Evolutionary conservation across 1,140 invertebrate species (phyloP), one percentile per base, ranked within the genome.

Genomic region (Papilio helenus): DNA sequence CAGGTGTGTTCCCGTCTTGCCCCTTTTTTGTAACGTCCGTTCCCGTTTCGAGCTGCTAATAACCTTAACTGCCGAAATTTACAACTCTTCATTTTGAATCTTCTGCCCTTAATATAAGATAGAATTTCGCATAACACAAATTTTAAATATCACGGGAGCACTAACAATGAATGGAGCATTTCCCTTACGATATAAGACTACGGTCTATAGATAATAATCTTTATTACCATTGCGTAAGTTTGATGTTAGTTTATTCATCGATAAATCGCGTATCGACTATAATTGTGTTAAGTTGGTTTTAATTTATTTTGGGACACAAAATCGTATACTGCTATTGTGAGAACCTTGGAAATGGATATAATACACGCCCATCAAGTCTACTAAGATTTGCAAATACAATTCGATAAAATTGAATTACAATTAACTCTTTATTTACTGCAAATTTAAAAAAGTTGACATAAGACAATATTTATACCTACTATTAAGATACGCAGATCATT

Each of bases 1-100:
- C 93, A 94, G 92, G 92, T 93, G 92, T 90, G 92, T 93, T 93
- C 92, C 91, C 89, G 91, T 90, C 91, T 91, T 92, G 91, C 90
- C 93, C 92, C 90, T 92, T 94, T 94, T 94, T 93, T 86, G 55
- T 61, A 93, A 94, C 93, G 93, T 94, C 93, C 92, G 90, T 93
- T 93, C 88, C 87, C 84, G 79, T 79, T 79, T 61, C 76, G 34
- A 73, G 29, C 72, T 79, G 76, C 49, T 82, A 84, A 91, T 88
- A 78, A 84, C 46, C 85, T 20, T 76, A 88, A 85, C 42, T 44
- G 76, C 71, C 79, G 29, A n/a, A 80, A 80, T 39, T 58, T 34
- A 39, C 12, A 51, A 68, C 26, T 23, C 51, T 79, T 34, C 16
- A 80, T 44, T 76, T 82, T 65, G 74, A 44, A 77, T 72, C 79